These are phyloP conservation scores for Lethocerus indicus DNA, from an alignment of 1,140 invertebrate species.

Conservation along the genomic window DNA sequence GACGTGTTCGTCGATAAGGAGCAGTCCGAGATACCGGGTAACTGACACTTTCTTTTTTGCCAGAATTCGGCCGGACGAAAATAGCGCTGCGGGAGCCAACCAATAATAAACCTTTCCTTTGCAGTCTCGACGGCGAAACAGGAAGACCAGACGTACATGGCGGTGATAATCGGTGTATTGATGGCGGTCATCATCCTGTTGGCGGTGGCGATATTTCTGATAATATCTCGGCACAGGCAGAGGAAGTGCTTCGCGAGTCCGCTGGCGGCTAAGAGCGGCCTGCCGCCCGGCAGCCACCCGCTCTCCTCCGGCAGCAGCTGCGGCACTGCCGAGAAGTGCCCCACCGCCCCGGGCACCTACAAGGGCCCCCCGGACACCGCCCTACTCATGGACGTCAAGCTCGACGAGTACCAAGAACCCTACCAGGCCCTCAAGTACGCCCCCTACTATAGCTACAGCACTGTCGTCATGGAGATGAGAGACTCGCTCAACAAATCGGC, in stretches of 20 bases:
- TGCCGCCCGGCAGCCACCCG: constrained; percentile 16
- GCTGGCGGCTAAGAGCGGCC: constrained; percentile 36
- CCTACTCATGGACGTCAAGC: constrained; percentile 33
- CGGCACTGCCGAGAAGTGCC: constrained; percentile 28
- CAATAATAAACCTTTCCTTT: not conserved
- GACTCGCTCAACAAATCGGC: constrained; percentile 39
- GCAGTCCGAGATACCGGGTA: constrained; percentile 20
- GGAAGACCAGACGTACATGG: constrained; percentile 60
- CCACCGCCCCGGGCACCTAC: constrained; percentile 25
- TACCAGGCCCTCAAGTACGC: constrained; percentile 58
- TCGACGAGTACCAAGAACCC: constrained; percentile 62
- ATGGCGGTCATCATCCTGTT: constrained; percentile 58
- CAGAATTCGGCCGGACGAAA: too few species aligned
- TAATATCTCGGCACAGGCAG: constrained; percentile 56
- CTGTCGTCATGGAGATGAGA: constrained; percentile 58
- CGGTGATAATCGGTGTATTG: constrained; percentile 62
- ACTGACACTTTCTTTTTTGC: too few species aligned
- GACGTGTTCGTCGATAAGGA: constrained; percentile 34
- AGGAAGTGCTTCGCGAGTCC: constrained; percentile 61
- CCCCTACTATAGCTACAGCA: constrained; percentile 61
- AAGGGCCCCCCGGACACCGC: constrained; percentile 30
- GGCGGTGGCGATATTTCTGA: constrained; percentile 53
- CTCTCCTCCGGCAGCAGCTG: constrained; percentile 24
- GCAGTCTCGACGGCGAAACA: constrained; percentile 42
- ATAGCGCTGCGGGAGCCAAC: too few species aligned